Conservation (phyloP, 2,888 invertebrate species). For the Caenorhabditis zanzibari region DNA sequence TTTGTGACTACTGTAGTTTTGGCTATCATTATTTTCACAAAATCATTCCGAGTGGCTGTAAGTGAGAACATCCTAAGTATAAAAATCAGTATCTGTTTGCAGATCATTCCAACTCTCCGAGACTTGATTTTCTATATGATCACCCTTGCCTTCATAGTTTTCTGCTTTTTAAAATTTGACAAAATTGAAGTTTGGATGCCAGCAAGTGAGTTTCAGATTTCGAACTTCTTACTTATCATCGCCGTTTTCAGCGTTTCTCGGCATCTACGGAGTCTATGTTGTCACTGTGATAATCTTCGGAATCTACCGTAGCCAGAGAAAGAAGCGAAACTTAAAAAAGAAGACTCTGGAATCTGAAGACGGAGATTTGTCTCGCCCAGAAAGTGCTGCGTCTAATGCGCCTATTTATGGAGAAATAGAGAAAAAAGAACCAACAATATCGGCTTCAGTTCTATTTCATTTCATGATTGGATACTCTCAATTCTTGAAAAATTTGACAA, state of each 20-base stretch:
- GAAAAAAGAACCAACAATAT: constrained; percentile 28
- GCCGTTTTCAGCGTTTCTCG: constrained; percentile 84
- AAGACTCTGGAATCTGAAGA: background rate
- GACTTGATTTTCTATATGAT: constrained; percentile 86
- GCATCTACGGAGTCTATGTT: constrained; percentile 85
- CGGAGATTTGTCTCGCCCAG: constrained; percentile 20
- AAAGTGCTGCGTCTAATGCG: constrained; percentile 30
- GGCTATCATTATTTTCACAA: constrained; percentile 86
- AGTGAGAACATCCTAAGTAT: background rate
- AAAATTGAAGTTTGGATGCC: constrained; percentile 85
- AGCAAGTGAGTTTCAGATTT: constrained; percentile 43
- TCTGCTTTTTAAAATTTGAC: constrained; percentile 85
- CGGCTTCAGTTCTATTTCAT: constrained; percentile 23
- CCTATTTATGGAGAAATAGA: constrained; percentile 36
- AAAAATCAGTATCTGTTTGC: background rate
- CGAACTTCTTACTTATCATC: background rate
- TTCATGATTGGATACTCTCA: constrained; percentile 46
- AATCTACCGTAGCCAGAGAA: constrained; percentile 56
- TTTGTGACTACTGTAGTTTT: constrained; percentile 87
- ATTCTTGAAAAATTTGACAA: constrained; percentile 34
- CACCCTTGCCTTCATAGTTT: constrained; percentile 85
- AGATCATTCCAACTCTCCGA: constrained; percentile 84
- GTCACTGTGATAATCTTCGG: constrained; percentile 85
- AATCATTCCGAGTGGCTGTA: constrained; percentile 85
- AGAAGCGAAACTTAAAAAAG: constrained; percentile 43